phyloP scores from a whole-genome alignment of 2,797 vertebrate species.

The Columba guinea region DNA sequence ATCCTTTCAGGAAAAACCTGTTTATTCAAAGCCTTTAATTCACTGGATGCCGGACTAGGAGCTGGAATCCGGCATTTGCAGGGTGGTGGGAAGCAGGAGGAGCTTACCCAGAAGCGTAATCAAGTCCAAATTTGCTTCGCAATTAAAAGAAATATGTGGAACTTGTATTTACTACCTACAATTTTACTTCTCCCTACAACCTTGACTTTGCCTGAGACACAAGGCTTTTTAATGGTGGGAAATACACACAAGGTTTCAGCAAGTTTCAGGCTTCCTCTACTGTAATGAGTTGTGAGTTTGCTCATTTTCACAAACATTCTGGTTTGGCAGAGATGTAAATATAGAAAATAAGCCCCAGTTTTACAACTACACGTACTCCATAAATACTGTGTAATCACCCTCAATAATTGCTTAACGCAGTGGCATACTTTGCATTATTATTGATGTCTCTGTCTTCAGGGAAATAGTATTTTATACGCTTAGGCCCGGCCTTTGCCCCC shows the following conservation, averaged over 20 bases:
- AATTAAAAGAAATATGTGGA: slow-evolving; percentile 2
- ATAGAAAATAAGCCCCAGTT: neutral
- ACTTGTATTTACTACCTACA: neutral
- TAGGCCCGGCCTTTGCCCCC: neutral
- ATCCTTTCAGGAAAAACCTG: slow-evolving; percentile 74
- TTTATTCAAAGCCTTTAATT: slow-evolving; percentile 67
- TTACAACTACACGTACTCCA: neutral
- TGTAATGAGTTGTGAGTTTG: neutral
- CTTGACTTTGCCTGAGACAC: neutral
- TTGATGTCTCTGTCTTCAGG: neutral
- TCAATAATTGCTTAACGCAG: neutral
- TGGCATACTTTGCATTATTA: neutral
- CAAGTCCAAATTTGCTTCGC: neutral
- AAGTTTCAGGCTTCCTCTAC: neutral
- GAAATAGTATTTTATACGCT: neutral
- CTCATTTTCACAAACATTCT: neutral
- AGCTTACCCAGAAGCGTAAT: neutral
- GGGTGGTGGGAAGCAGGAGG: neutral
- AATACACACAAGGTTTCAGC: neutral
- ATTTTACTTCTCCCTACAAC: neutral
- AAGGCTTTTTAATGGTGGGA: neutral
- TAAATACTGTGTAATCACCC: neutral
- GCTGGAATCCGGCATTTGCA: slow-evolving; percentile 25
- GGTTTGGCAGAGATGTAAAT: neutral
- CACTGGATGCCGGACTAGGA: slow-evolving; percentile 25